phyloP scores from a whole-genome alignment of 2,113 vertebrate species.

The Malurus melanocephalus region DNA sequence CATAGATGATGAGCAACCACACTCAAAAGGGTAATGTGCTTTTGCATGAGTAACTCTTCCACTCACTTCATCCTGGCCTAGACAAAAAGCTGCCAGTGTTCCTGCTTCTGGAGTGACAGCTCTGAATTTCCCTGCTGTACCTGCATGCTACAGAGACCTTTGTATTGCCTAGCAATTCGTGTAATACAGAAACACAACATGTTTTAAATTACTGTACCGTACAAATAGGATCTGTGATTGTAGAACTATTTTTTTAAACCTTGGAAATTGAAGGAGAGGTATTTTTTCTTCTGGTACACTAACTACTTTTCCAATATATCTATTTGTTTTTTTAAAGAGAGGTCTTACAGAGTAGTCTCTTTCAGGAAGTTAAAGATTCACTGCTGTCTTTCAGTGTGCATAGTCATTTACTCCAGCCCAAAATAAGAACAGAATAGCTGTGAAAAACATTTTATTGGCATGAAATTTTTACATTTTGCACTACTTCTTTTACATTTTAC shows the following conservation, averaged over 20 bases:
- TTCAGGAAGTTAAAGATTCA: background rate
- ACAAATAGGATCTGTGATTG: accelerated
- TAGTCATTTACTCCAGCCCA: background rate
- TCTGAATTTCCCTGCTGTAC: background rate
- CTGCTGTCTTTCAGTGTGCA: background rate
- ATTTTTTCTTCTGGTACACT: background rate
- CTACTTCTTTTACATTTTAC: too few relatives aligned
- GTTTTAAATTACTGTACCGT: background rate
- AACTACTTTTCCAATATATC: background rate
- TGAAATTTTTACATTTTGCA: background rate
- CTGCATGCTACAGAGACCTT: background rate
- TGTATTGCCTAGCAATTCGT: background rate
- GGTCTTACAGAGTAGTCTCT: background rate
- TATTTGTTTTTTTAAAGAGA: background rate
- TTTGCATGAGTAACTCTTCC: constrained; percentile 1
- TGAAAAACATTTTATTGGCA: background rate
- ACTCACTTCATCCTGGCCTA: background rate
- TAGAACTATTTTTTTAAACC: background rate
- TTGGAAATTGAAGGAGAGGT: background rate
- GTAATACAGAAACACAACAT: background rate
- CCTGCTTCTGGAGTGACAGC: background rate
- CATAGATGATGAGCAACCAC: background rate
- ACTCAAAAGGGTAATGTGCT: constrained; percentile 65
- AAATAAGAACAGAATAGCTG: background rate
- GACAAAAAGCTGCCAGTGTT: background rate